Evolutionary conservation across 2,888 invertebrate genomes (phyloP).

Genomic region (Autographa gamma): DNA sequence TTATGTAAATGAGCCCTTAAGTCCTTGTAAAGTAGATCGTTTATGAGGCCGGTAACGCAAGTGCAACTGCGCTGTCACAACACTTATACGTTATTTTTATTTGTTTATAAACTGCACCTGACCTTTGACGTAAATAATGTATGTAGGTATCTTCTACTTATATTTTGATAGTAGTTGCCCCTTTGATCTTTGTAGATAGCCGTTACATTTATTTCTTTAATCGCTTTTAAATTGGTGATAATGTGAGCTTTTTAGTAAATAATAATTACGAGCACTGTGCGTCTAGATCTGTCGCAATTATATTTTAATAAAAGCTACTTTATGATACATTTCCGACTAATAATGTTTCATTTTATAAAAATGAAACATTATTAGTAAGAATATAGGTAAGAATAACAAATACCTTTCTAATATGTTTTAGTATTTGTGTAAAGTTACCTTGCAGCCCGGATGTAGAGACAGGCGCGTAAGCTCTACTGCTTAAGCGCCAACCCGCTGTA

Average conservation of each 20-base stretch:
- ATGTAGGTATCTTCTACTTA: neutral
- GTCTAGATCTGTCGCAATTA: too few species aligned
- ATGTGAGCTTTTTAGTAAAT: too few species aligned
- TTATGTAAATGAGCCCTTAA: constrained; percentile 52
- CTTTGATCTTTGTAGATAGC: neutral
- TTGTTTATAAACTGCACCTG: constrained; percentile 30
- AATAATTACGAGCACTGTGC: too few species aligned
- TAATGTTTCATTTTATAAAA: too few species aligned
- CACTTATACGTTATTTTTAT: constrained; percentile 32
- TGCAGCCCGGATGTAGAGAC: neutral
- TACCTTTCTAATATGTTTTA: neutral
- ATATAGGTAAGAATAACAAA: neutral
- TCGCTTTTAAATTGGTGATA: too few species aligned
- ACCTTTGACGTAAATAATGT: neutral
- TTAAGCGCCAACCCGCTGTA: neutral
- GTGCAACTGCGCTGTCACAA: constrained; percentile 52
- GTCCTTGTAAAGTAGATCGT: constrained; percentile 51
- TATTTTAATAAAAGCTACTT: too few species aligned
- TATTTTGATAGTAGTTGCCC: neutral
- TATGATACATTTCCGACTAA: too few species aligned
- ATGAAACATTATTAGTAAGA: too few species aligned
- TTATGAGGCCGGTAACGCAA: constrained; percentile 43
- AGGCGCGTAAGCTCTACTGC: neutral
- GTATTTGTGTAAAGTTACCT: neutral
- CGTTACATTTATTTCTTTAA: neutral